Evolutionary conservation across 1,140 invertebrate species (phyloP).

Genomic region (Heliconius hermathena): DNA sequence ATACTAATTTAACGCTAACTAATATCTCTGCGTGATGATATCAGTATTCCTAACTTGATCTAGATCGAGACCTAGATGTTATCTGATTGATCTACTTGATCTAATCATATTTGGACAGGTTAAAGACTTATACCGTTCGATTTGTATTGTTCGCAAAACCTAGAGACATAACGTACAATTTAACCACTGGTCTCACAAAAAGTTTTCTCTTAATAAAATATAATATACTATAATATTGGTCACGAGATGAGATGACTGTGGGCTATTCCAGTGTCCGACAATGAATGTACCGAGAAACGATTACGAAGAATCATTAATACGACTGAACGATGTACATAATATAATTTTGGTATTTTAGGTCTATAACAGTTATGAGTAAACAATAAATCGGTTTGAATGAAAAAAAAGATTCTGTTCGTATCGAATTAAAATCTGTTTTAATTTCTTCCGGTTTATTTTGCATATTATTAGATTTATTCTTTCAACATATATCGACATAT

Average conservation of each 20-base stretch:
- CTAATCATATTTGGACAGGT: not conserved
- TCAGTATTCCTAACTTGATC: not conserved
- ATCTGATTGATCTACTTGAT: not conserved
- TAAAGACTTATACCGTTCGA: not conserved
- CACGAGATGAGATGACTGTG: constrained; percentile 9
- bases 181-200: not conserved
- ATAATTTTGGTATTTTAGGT: too few species aligned
- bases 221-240: not conserved
- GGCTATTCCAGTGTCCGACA: constrained; percentile 14
- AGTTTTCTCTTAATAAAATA: not conserved
- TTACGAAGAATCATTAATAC: constrained; percentile 11
- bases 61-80: too few species aligned
- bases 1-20: not conserved
- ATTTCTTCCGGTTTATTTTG: too few species aligned
- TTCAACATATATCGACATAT: too few species aligned
- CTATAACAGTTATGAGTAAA: too few species aligned
- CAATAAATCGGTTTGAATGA: too few species aligned
- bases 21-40: not conserved
- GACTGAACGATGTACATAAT: too few species aligned
- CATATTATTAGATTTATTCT: too few species aligned
- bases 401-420: too few species aligned
- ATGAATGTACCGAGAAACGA: constrained; percentile 16
- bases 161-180: not conserved
- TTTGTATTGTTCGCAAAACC: not conserved
- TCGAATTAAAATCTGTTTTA: not conserved